Conservation (phyloP, 2,113 vertebrate genomes). For the Polypterus senegalus region DNA sequence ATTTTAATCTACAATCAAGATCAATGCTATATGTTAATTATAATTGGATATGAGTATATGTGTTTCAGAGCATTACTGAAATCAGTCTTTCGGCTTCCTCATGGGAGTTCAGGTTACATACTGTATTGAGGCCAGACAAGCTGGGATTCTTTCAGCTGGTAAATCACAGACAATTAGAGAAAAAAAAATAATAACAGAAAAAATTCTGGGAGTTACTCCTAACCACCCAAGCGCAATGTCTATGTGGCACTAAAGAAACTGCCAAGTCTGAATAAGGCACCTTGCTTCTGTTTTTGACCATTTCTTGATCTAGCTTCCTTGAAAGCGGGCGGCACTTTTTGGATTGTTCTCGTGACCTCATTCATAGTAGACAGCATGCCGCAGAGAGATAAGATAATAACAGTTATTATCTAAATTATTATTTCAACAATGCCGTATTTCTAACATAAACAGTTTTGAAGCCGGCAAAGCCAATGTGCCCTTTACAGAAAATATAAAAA, state of each 20-base stretch:
- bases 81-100: conserved; percentile 24
- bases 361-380: conserved; percentile 25
- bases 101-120: conserved; percentile 42
- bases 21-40: neutral
- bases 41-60: neutral
- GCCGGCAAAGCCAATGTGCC: conserved; percentile 10
- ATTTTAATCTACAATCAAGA: neutral
- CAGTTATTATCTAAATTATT: conserved; percentile 32
- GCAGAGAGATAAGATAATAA: conserved; percentile 44
- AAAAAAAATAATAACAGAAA: conserved; percentile 57
- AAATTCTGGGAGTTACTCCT: conserved; percentile 38
- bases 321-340: conserved; percentile 22
- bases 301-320: conserved; percentile 44
- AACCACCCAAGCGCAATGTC: conserved; percentile 42
- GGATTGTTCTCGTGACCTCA: conserved; percentile 16
- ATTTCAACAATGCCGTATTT: conserved; percentile 15
- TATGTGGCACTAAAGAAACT: neutral
- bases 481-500: conserved; percentile 19
- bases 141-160: conserved; percentile 46
- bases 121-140: conserved; percentile 42
- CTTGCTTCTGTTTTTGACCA: conserved; percentile 14
- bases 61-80: conserved; percentile 15
- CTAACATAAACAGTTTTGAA: conserved; percentile 6
- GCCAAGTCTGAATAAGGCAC: conserved; percentile 9
- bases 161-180: conserved; percentile 54